Percentiles rank a stretch among this genome's conserved stretches.
Evolutionary conservation across 2,113 vertebrate species (phyloP).

Genomic region (Mandrillus leucophaeus): DNA sequence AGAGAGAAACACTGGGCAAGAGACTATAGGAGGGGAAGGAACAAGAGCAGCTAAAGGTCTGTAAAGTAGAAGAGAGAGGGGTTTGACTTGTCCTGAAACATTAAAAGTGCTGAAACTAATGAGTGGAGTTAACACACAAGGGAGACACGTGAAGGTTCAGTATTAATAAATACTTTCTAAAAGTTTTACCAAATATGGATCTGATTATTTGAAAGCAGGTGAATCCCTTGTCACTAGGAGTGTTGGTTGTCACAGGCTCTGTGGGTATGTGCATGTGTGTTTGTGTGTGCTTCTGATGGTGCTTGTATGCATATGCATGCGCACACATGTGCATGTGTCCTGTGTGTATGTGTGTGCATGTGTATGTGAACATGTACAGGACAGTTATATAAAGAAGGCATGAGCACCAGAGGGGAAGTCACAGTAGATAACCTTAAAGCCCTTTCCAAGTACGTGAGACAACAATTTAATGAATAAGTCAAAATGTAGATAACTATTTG

Average conservation of each 20-base stretch:
- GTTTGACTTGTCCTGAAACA: background rate
- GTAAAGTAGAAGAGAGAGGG: background rate
- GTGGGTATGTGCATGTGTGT: background rate
- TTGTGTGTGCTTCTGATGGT: background rate
- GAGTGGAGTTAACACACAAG: background rate
- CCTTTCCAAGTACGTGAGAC: background rate
- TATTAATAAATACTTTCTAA: background rate
- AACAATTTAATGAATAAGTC: background rate
- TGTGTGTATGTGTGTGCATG: fast-evolving
- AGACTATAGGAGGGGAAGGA: background rate
- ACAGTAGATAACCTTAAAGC: background rate
- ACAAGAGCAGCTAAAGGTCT: background rate
- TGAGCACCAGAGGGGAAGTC: background rate
- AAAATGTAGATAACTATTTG: background rate
- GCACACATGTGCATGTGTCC: background rate
- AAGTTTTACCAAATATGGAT: background rate
- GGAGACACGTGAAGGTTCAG: background rate
- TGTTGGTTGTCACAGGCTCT: background rate
- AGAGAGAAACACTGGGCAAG: background rate
- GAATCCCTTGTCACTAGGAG: background rate
- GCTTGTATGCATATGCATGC: background rate
- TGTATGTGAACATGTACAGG: background rate
- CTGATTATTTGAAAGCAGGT: background rate
- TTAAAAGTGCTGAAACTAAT: background rate
- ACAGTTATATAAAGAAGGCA: background rate